Conservation (phyloP, 2,888 invertebrate genomes). For the Lochmaea capreae region DNA sequence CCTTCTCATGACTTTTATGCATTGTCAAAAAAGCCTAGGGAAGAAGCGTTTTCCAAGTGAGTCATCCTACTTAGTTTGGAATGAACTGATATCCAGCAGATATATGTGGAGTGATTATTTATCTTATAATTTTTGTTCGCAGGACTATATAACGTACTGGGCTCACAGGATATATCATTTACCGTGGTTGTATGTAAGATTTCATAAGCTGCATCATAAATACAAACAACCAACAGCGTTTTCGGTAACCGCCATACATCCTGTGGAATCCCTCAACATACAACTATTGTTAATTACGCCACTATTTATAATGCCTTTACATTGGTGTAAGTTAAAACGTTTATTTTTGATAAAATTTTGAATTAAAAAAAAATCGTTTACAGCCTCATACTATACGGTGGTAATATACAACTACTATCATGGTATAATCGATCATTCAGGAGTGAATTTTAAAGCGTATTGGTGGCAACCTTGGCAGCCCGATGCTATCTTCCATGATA, state of each 20-base stretch:
- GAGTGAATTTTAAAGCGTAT: constrained; percentile 76
- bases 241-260: constrained; percentile 81
- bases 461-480: constrained; percentile 86
- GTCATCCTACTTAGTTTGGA: no score
- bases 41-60: no score
- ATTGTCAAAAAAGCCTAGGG: no score
- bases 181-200: constrained; percentile 76
- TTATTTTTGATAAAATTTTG: neutral
- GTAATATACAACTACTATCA: constrained; percentile 76
- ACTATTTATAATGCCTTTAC: constrained; percentile 73
- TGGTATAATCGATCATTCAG: constrained; percentile 81
- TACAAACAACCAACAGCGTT: constrained; percentile 83
- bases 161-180: constrained; percentile 76
- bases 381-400: constrained; percentile 65
- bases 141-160: constrained; percentile 77
- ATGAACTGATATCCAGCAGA: no score
- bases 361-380: constrained; percentile 43
- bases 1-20: no score
- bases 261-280: constrained; percentile 75
- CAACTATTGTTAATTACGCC: constrained; percentile 73
- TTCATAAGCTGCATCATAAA: constrained; percentile 81
- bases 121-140: constrained; percentile 44
- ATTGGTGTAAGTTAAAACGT: constrained; percentile 72
- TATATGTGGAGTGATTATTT: no score
- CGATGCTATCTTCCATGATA: constrained; percentile 79